phyloP scores from a whole-genome alignment of 2,113 vertebrate genomes.

The Verasper variegatus region DNA sequence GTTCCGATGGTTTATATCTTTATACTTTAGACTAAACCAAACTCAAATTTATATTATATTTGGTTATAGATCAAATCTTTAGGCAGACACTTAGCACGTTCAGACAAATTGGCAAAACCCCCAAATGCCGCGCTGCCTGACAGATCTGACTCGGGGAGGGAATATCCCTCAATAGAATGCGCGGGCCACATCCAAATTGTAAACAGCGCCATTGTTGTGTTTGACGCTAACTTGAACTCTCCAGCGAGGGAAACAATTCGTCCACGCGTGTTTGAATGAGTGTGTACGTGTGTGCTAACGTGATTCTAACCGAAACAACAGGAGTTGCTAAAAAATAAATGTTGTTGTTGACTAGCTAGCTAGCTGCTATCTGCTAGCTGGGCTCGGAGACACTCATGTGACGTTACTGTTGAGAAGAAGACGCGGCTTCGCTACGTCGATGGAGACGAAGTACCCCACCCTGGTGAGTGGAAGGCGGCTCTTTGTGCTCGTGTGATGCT shows the following conservation, averaged over 20 bases:
- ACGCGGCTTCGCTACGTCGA: background rate
- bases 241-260: rapidly evolving
- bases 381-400: background rate
- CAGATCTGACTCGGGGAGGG: rapidly evolving
- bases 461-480: conserved; percentile 32
- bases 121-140: background rate
- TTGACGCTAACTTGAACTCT: background rate
- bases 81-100: background rate
- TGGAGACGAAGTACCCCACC: conserved; percentile 45
- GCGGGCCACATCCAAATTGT: conserved; percentile 51
- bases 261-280: background rate
- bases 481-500: background rate
- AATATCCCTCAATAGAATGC: rapidly evolving
- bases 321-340: background rate
- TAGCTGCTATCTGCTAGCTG: conserved; percentile 13
- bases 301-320: background rate
- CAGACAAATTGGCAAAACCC: background rate
- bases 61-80: background rate
- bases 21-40: background rate
- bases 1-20: background rate
- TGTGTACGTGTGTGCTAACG: background rate
- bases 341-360: conserved; percentile 2
- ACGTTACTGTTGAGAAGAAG: background rate
- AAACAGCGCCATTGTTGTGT: conserved; percentile 54
- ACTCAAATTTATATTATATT: background rate